Evolutionary conservation across 2,113 vertebrate species (phyloP).

Genomic region (Tyto alba): DNA sequence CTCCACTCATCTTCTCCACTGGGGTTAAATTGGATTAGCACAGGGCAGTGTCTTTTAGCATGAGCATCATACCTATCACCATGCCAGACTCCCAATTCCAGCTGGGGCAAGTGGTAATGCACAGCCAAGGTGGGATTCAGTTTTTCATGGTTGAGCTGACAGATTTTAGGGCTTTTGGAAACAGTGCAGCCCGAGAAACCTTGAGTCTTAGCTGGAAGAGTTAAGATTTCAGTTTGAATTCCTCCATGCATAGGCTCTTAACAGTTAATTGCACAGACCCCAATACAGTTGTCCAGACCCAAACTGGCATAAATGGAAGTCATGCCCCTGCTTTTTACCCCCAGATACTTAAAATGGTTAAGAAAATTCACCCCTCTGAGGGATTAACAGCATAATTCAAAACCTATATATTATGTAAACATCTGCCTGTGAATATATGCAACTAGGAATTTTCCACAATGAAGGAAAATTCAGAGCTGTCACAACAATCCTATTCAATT

Average conservation of each 20-base stretch:
- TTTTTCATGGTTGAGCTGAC: background rate
- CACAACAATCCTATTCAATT: background rate
- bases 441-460: background rate
- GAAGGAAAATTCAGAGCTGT: background rate
- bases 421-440: background rate
- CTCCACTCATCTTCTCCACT: background rate
- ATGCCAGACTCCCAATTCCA: fast-evolving
- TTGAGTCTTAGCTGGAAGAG: background rate
- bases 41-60: background rate
- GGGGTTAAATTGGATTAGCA: background rate
- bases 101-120: fast-evolving
- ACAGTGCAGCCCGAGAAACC: background rate
- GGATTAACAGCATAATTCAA: background rate
- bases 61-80: fast-evolving
- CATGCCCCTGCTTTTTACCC: background rate
- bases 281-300: background rate
- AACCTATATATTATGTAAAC: background rate
- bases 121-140: background rate
- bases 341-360: background rate
- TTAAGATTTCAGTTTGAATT: background rate
- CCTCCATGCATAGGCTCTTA: background rate
- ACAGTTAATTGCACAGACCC: background rate
- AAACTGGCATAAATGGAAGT: background rate
- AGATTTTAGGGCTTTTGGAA: background rate
- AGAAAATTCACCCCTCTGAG: background rate